These are phyloP conservation scores for Silurus asotus DNA, from an alignment of 2,113 vertebrate genomes.

Conservation along the genomic window DNA sequence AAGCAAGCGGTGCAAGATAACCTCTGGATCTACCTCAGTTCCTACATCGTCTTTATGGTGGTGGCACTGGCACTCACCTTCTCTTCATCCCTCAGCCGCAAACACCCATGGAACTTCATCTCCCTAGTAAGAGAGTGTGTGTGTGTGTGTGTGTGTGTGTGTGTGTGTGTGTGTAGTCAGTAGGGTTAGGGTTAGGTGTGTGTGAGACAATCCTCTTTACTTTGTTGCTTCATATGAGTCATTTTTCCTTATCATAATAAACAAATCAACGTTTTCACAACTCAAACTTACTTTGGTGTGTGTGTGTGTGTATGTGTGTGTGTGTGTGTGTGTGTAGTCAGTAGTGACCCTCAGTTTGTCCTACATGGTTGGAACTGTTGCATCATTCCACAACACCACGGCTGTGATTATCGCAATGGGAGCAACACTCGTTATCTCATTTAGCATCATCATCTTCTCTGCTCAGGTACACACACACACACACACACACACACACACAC, in stretches of 20 bases:
- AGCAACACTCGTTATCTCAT: conserved; percentile 62
- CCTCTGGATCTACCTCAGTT: conserved; percentile 67
- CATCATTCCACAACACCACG: conserved; percentile 68
- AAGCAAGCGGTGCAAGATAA: conserved; percentile 55
- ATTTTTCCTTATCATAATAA: neutral
- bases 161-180: conserved; percentile 27
- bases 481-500: conserved; percentile 25
- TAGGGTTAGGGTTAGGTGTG: no score
- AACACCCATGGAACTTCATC: conserved; percentile 73
- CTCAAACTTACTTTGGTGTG: neutral
- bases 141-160: conserved; percentile 24
- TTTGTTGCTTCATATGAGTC: neutral
- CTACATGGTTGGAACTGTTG: conserved; percentile 71
- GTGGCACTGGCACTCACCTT: conserved; percentile 54
- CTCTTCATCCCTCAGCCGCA: conserved; percentile 61
- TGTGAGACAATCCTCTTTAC: neutral
- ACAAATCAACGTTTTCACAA: neutral
- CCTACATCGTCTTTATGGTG: conserved; percentile 63
- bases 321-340: conserved; percentile 54
- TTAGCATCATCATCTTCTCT: conserved; percentile 70
- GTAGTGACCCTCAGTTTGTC: conserved; percentile 71
- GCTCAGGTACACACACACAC: conserved; percentile 63
- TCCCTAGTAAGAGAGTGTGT: conserved; percentile 65
- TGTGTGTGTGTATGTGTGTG: neutral
- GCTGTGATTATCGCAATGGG: conserved; percentile 71